A percentile compares a stretch with the other conserved stretches of the same genome.
These are phyloP conservation scores for Germaria angustata DNA, from an alignment of 2,888 invertebrate genomes.

Conservation along the genomic window DNA sequence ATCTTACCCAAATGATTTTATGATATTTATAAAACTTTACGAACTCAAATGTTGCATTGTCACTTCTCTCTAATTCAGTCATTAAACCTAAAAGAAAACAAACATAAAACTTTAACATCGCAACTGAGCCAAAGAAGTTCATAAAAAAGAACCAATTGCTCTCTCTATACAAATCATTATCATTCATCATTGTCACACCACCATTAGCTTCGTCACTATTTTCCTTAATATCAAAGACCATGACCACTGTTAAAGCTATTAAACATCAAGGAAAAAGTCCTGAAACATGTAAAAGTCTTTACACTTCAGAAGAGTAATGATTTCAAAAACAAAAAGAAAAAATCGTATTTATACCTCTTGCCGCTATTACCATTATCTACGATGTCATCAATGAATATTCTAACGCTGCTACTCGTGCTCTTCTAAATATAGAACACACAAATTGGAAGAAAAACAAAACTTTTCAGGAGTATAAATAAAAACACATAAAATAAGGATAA, in stretches of 20 bases:
- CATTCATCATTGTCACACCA: constrained; percentile 61
- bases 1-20: not conserved
- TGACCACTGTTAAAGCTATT: not conserved
- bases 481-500: not conserved
- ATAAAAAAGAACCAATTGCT: not conserved
- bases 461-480: not conserved
- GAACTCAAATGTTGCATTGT: constrained; percentile 25
- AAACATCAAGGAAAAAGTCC: not conserved
- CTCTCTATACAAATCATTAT: constrained; percentile 45
- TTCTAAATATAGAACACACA: not conserved
- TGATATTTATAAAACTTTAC: constrained; percentile 25
- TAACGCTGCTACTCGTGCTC: not conserved
- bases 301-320: constrained; percentile 10
- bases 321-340: not conserved
- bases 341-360: not conserved
- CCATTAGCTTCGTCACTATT: not conserved
- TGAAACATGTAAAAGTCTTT: not conserved
- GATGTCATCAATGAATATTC: not conserved
- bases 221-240: not conserved
- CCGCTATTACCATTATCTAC: not conserved
- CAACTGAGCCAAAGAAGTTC: not conserved
- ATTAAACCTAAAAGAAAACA: constrained; percentile 24
- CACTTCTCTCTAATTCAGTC: constrained; percentile 45
- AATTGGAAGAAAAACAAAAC: not conserved
- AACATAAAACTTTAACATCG: constrained; percentile 11